Evolutionary conservation across 1,140 invertebrate species (phyloP).

Genomic region (Ceratosolen fusciceps): DNA sequence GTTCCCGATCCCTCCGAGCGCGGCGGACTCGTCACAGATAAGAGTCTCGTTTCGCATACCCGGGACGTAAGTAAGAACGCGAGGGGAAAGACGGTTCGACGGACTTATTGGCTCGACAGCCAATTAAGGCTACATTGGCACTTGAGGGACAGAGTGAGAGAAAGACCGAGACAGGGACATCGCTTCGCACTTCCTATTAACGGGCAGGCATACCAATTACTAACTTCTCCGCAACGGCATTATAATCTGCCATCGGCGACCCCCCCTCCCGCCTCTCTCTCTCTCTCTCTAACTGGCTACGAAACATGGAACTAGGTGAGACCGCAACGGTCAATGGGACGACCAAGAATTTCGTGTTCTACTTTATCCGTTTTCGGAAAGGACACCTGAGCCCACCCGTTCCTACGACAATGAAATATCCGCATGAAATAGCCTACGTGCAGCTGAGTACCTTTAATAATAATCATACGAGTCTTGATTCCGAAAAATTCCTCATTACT

Average conservation of each 20-base stretch:
- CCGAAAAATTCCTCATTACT: too few relatives aligned
- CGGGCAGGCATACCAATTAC: conserved; percentile 53
- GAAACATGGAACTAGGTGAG: neutral
- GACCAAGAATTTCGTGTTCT: conserved; percentile 31
- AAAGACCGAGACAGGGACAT: conserved; percentile 38
- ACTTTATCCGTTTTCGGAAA: neutral
- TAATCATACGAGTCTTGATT: too few relatives aligned
- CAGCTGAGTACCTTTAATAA: too few relatives aligned
- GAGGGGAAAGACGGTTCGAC: neutral
- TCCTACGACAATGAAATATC: too few relatives aligned
- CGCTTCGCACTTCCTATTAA: conserved; percentile 53
- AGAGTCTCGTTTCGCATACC: conserved; percentile 25
- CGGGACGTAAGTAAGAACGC: neutral
- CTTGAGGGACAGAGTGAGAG: conserved; percentile 4
- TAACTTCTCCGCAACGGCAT: neutral
- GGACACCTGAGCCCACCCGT: too few relatives aligned
- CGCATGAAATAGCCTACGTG: too few relatives aligned
- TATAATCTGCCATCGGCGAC: neutral
- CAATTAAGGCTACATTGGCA: conserved; percentile 59
- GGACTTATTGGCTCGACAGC: conserved; percentile 51
- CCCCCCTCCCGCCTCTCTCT: neutral
- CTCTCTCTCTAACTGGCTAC: conserved; percentile 13
- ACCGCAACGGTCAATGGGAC: conserved; percentile 30
- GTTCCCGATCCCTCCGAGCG: neutral
- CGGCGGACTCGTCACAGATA: conserved; percentile 15